Conservation (phyloP, 2,113 vertebrate species). For the Cottus gobio region DNA sequence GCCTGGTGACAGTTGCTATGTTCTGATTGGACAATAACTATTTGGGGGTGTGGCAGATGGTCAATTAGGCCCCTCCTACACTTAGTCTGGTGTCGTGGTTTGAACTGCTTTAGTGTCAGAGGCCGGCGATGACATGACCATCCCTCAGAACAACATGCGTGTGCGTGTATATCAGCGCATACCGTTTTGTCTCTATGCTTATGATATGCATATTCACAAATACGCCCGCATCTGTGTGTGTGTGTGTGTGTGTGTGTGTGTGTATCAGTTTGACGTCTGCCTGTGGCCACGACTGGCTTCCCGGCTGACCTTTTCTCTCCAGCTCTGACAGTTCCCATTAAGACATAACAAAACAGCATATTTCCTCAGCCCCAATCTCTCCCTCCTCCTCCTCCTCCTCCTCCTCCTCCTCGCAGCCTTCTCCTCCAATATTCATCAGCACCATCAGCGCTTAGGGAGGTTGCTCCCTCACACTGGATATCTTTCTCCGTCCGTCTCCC, state of each 20-base stretch:
- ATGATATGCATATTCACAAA: not conserved
- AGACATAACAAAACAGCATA: constrained; percentile 69
- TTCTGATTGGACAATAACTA: not conserved
- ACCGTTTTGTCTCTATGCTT: not conserved
- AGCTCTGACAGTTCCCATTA: constrained; percentile 68
- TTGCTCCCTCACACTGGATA: constrained; percentile 26
- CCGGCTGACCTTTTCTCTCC: constrained; percentile 65
- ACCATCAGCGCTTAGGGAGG: constrained; percentile 39
- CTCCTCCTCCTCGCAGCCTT: constrained; percentile 42
- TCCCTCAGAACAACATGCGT: not conserved
- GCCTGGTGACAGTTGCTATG: not conserved
- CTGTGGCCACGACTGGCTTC: constrained; percentile 32
- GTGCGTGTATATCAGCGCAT: not conserved
- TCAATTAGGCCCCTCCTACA: not conserved
- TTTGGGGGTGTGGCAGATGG: not conserved
- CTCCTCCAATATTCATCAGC: constrained; percentile 69
- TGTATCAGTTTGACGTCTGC: constrained; percentile 30
- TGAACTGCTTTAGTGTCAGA: not conserved
- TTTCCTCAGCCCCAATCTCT: constrained; percentile 51
- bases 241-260: not conserved
- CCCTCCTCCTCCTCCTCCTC: constrained; percentile 8
- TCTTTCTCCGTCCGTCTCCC: constrained; percentile 9
- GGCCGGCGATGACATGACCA: no score
- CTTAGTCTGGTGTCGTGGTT: not conserved
- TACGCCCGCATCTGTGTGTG: constrained; percentile 6